Evolutionary conservation across 2,888 invertebrate species (phyloP).

Genomic region (Rhagonycha fulva): DNA sequence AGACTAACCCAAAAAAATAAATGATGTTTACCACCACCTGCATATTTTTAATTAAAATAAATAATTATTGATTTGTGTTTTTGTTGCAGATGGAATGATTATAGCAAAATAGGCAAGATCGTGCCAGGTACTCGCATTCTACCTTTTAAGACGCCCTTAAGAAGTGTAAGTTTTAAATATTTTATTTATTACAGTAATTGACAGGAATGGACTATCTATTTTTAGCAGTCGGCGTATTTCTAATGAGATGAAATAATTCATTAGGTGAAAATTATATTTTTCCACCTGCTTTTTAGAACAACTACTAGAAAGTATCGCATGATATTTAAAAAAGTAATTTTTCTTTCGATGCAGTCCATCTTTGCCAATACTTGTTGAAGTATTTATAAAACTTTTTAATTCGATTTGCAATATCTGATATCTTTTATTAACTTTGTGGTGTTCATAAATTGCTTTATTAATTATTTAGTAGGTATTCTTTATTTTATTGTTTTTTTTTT

Average conservation of each 20-base stretch:
- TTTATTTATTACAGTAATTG: neutral
- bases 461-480: neutral
- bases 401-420: neutral
- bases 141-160: constrained; percentile 76
- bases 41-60: neutral
- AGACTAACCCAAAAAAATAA: neutral
- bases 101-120: constrained; percentile 64
- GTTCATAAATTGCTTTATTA: neutral
- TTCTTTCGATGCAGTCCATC: neutral
- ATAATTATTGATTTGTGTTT: neutral
- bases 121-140: constrained; percentile 72
- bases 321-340: neutral
- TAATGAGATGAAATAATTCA: neutral
- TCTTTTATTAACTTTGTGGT: neutral
- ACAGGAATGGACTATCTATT: neutral
- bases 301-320: neutral
- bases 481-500: neutral
- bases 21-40: neutral
- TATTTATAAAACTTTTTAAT: neutral
- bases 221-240: neutral
- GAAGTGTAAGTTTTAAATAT: constrained; percentile 54
- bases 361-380: neutral
- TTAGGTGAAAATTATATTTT: neutral
- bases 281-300: neutral
- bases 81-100: constrained; percentile 66